These are phyloP conservation scores for Cygnus olor DNA, from an alignment of 2,797 vertebrate species.

Conservation along the genomic window DNA sequence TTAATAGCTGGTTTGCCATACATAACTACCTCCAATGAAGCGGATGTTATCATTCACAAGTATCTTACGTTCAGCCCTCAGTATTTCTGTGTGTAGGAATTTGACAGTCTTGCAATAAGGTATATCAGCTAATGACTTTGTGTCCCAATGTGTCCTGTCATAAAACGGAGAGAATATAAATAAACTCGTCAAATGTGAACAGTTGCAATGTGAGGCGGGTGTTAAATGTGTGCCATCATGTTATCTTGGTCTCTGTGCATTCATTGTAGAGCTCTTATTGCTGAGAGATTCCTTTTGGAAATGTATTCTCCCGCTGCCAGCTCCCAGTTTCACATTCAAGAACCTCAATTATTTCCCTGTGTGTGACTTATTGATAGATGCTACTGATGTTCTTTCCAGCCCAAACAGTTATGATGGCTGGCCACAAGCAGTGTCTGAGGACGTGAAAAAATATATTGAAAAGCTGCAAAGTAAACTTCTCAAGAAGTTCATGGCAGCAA, in stretches of 20 bases:
- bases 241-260: not conserved
- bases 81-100: not conserved
- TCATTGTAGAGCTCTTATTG: not conserved
- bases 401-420: constrained; percentile 79
- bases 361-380: constrained; percentile 62
- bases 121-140: not conserved
- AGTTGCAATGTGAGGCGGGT: not conserved
- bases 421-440: constrained; percentile 76
- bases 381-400: constrained; percentile 77
- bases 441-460: constrained; percentile 76
- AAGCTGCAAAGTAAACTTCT: constrained; percentile 77
- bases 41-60: not conserved
- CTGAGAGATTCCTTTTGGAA: not conserved
- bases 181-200: not conserved
- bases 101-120: not conserved
- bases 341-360: not conserved
- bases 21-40: not conserved
- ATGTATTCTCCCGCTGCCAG: not conserved
- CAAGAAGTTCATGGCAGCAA: constrained; percentile 75
- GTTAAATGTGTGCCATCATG: not conserved
- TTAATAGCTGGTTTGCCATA: not conserved
- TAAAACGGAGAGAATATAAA: not conserved
- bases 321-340: not conserved
- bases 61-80: constrained; percentile 7
- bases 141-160: not conserved